Evolutionary conservation across 2,888 invertebrate genomes (phyloP).

Genomic region (Pterobdella sp.): DNA sequence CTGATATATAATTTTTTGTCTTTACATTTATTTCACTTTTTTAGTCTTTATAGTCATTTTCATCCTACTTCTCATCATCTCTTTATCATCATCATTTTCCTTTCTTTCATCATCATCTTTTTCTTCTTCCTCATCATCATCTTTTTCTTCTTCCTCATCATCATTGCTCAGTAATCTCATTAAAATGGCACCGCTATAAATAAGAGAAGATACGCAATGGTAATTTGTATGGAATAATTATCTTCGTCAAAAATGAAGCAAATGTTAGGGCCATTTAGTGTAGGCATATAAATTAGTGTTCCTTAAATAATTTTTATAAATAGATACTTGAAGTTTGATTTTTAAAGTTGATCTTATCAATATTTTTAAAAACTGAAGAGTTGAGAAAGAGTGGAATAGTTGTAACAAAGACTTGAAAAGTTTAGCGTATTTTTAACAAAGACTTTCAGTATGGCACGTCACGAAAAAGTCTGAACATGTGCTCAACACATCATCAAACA

Average conservation of each 20-base stretch:
- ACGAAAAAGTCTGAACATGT: constrained; percentile 9
- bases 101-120: background rate
- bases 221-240: too few relatives aligned
- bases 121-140: background rate
- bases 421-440: too few relatives aligned
- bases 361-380: background rate
- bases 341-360: too few relatives aligned
- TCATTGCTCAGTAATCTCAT: too few relatives aligned
- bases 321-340: too few relatives aligned
- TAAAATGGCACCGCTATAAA: too few relatives aligned
- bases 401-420: background rate
- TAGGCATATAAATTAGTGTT: too few relatives aligned
- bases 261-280: too few relatives aligned
- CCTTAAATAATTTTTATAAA: too few relatives aligned
- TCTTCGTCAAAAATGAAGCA: too few relatives aligned
- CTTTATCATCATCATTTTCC: background rate
- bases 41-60: background rate
- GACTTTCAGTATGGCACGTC: too few relatives aligned
- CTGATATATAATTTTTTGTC: background rate
- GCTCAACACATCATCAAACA: constrained; percentile 10
- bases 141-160: background rate
- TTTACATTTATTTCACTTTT: background rate
- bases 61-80: background rate
- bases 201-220: too few relatives aligned
- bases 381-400: background rate